Evolutionary conservation across 2,797 vertebrate species (phyloP).

Genomic region (Xerus rutilus): DNA sequence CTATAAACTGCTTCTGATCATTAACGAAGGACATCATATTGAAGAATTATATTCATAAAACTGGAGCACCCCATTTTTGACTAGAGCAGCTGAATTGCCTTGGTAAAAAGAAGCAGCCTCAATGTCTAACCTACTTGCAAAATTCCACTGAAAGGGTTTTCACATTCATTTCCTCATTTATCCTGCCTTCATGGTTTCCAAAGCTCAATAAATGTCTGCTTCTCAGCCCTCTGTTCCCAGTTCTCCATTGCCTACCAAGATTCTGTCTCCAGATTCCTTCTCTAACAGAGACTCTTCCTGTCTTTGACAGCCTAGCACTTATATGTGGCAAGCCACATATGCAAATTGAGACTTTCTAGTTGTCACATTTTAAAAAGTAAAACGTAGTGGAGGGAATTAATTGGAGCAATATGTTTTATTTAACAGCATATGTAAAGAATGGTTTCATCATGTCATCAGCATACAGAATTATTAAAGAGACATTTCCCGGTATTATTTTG

Average conservation of each 20-base stretch:
- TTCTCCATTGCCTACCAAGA: not conserved
- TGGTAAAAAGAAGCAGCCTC: not conserved
- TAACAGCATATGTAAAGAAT: not conserved
- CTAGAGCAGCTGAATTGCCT: not conserved
- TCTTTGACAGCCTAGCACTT: not conserved
- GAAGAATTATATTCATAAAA: not conserved
- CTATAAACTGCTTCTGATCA: not conserved
- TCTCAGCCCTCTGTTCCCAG: not conserved
- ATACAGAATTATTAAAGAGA: not conserved
- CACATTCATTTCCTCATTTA: not conserved
- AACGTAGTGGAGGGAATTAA: not conserved
- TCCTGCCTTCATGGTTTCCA: not conserved
- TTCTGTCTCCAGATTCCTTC: not conserved
- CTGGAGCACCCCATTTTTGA: not conserved
- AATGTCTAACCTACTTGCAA: not conserved
- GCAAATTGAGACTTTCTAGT: not conserved
- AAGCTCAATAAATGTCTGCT: not conserved
- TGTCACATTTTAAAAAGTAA: not conserved
- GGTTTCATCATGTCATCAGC: not conserved
- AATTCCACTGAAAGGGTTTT: not conserved
- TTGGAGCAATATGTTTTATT: not conserved
- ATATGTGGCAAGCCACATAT: not conserved
- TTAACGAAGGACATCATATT: not conserved
- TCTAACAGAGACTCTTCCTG: too few relatives aligned
- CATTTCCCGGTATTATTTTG: not conserved